These are phyloP conservation scores for Python bivittatus DNA, from an alignment of 2,113 vertebrate genomes.

Conservation along the genomic window DNA sequence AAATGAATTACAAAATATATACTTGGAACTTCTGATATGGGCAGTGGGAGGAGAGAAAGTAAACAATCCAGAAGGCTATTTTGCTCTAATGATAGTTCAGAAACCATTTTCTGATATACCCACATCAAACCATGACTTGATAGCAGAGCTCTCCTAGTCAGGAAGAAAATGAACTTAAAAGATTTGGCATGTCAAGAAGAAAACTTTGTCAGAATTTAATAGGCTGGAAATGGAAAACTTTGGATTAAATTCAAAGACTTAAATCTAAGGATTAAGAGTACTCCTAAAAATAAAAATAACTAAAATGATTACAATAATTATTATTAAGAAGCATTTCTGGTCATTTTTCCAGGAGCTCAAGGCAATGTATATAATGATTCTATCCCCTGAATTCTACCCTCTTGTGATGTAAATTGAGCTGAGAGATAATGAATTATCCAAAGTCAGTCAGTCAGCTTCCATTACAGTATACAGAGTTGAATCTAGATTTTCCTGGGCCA, in stretches of 20 bases:
- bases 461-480: background rate
- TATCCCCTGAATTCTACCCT: background rate
- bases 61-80: background rate
- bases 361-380: background rate
- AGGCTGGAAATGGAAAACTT: background rate
- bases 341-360: background rate
- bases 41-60: background rate
- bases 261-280: background rate
- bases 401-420: background rate
- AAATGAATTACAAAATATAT: background rate
- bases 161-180: background rate
- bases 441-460: background rate
- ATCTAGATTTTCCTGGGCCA: background rate
- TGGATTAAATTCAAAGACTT: background rate
- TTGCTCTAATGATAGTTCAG: slow-evolving; percentile 1
- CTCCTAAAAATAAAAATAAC: background rate
- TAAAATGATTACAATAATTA: background rate
- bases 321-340: background rate
- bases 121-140: background rate
- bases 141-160: background rate
- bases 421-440: background rate
- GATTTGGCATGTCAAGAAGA: background rate
- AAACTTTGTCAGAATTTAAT: background rate
- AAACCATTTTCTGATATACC: background rate
- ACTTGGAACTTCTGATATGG: background rate